phyloP scores from a whole-genome alignment of 2,113 vertebrate species.

The Cephalopterus ornatus region DNA sequence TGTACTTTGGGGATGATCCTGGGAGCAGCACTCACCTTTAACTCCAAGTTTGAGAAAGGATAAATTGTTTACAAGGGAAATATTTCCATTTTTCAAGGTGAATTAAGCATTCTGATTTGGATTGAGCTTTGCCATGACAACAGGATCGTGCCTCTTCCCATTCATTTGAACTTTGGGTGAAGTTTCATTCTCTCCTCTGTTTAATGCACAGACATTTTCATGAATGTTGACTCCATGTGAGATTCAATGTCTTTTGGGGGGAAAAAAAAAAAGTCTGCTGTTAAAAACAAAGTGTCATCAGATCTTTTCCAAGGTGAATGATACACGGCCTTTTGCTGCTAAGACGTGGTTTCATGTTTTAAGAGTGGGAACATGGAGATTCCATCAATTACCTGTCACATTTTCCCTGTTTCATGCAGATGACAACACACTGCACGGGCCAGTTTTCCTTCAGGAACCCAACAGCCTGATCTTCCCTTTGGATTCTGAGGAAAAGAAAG shows the following conservation, averaged over 20 bases:
- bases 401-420: conserved; percentile 70
- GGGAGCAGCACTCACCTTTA: neutral
- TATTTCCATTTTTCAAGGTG: neutral
- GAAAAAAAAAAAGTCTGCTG: neutral
- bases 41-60: neutral
- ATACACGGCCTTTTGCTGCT: neutral
- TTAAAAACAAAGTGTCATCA: neutral
- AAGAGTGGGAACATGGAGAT: accelerated
- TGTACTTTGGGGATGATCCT: neutral
- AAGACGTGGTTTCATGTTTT: neutral
- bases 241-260: neutral
- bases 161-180: neutral
- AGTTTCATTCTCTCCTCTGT: neutral
- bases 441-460: conserved; percentile 90
- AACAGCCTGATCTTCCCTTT: conserved; percentile 88
- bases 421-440: conserved; percentile 82
- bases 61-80: neutral
- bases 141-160: neutral
- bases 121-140: accelerated
- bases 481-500: conserved; percentile 88
- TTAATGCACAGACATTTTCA: accelerated
- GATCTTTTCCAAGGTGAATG: neutral
- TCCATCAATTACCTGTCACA: neutral
- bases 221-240: accelerated
- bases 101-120: no score